Percentiles rank a stretch among this genome's conserved stretches.
These are phyloP conservation scores for Drosophila nikananu DNA, from an alignment of 1,140 invertebrate genomes.

Conservation along the genomic window DNA sequence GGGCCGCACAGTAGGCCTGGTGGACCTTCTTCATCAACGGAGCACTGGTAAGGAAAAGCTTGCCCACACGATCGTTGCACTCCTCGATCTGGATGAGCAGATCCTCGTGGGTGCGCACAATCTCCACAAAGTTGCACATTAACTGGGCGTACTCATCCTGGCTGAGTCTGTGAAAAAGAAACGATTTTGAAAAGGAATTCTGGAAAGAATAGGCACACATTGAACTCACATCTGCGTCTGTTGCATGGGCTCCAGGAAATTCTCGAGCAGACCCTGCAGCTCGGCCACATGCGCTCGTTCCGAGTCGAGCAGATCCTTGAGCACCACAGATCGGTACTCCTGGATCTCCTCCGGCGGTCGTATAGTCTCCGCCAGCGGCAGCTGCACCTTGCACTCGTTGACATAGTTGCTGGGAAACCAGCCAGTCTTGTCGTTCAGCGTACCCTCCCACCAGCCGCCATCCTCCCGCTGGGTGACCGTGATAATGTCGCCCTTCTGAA, in stretches of 20 bases:
- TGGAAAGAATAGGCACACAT: rapidly evolving
- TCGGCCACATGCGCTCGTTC: conserved; percentile 95
- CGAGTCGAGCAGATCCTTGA: conserved; percentile 97
- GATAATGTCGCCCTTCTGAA: conserved; percentile 98
- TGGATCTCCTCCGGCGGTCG: conserved; percentile 89
- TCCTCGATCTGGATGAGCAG: conserved; percentile 92
- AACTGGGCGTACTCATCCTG: conserved; percentile 94
- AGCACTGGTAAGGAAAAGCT: conserved; percentile 95
- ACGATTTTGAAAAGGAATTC: neutral
- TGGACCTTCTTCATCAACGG: conserved; percentile 94
- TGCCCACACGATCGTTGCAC: conserved; percentile 95
- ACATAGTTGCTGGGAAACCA: conserved; percentile 99
- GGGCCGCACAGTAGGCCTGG: conserved; percentile 94
- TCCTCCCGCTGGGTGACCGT: conserved; percentile 96
- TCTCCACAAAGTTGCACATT: conserved; percentile 94
- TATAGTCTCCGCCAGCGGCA: conserved; percentile 86
- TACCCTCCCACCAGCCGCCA: conserved; percentile 99
- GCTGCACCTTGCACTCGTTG: conserved; percentile 92
- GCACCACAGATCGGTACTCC: conserved; percentile 92
- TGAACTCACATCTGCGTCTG: conserved; percentile 93
- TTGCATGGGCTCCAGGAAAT: conserved; percentile 94
- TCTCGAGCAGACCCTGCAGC: conserved; percentile 93
- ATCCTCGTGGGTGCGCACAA: conserved; percentile 93
- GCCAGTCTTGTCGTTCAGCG: conserved; percentile 96
- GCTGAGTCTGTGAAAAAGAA: conserved; percentile 88